Base-by-base conservation (phyloP, 2,888 invertebrate genomes). In the Morinoia aosen region DNA sequence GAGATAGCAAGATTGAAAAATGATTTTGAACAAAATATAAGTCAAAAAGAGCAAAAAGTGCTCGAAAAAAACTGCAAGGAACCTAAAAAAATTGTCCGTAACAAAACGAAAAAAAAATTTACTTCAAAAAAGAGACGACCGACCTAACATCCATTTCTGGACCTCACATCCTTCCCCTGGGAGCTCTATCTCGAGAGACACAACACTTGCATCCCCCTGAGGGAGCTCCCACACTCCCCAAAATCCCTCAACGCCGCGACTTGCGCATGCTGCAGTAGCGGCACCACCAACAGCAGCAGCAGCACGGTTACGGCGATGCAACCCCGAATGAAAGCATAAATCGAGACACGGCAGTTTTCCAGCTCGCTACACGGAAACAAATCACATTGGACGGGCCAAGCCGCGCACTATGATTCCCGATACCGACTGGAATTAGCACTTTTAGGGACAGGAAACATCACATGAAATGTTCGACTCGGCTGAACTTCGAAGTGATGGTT, bases 271-370 rank as follows among this genome's bases (percentile, higher is more conserved):
- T 33, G 76, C 76, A 76, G 76, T 33, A 76, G 8, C 76, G 33
- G 76, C 19, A 76, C 76, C 76, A 33, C 76, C 76, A 33, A 76
- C 76, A 33, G 76, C 19, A 48, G 33, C 76, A 33, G 76, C 19
- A 48, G 33, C 76, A 76, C 8, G 76, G 76, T 76, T 76, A 76
- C 76, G 76, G 76, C 76, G 33, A 76, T 76, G 76, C 8, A 76
- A 33, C 76, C 76, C 33, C 76, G 76, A 76, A 76, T 90, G 48
- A 93, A 57, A 57, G 56, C 93, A 93, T 93, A 93, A 93, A 93
- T 93, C 57, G 93, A 33, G 57, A 57, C 90, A 90, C 16, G 93
- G 33, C 93, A 93, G 93, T 93, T 57, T 93, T 93, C 93, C 48
- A 57, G n/a, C 57, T 93, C 93, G 93, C 56, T 93, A 93, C 90